Percentiles rank a stretch among this genome's conserved stretches.
These are phyloP conservation scores for Crematogaster levior DNA, from an alignment of 2,888 invertebrate genomes.

Conservation along the genomic window DNA sequence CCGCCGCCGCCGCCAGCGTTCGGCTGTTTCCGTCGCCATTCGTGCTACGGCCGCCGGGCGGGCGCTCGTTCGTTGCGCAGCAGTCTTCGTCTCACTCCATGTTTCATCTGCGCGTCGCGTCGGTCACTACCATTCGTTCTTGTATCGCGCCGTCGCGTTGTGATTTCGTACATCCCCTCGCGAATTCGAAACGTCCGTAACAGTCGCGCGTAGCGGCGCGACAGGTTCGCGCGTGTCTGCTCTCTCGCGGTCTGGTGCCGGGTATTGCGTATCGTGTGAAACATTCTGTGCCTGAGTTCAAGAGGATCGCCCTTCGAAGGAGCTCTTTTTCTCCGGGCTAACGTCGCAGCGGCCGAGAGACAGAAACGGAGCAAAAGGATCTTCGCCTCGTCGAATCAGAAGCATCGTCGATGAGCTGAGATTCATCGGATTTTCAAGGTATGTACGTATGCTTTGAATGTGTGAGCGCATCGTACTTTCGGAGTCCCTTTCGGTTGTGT, in stretches of 20 bases:
- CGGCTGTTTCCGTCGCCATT: constrained; percentile 54
- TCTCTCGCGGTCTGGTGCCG: not conserved
- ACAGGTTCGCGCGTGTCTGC: constrained; percentile 10
- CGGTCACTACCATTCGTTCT: not conserved
- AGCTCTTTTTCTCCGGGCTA: not conserved
- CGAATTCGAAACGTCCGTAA: constrained; percentile 5
- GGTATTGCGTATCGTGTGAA: not conserved
- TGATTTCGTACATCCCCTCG: not conserved
- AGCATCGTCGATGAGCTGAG: not conserved
- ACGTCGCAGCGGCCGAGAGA: not conserved
- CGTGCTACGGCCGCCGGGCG: constrained; percentile 73
- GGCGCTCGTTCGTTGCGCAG: constrained; percentile 61
- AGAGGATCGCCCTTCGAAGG: not conserved
- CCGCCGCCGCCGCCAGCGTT: too few species aligned
- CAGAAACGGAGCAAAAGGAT: not conserved
- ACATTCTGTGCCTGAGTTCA: constrained; percentile 10
- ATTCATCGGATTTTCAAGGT: constrained; percentile 23
- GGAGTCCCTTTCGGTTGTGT: constrained; percentile 34
- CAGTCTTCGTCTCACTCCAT: constrained; percentile 29
- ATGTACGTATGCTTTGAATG: not conserved
- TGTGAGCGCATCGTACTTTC: not conserved
- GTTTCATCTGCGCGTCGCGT: constrained; percentile 8
- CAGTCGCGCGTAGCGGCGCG: constrained; percentile 44
- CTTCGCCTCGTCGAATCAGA: not conserved
- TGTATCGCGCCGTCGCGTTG: constrained; percentile 34